These are phyloP conservation scores for Zosterops hypoxanthus DNA, from an alignment of 2,113 vertebrate genomes.

Conservation along the genomic window DNA sequence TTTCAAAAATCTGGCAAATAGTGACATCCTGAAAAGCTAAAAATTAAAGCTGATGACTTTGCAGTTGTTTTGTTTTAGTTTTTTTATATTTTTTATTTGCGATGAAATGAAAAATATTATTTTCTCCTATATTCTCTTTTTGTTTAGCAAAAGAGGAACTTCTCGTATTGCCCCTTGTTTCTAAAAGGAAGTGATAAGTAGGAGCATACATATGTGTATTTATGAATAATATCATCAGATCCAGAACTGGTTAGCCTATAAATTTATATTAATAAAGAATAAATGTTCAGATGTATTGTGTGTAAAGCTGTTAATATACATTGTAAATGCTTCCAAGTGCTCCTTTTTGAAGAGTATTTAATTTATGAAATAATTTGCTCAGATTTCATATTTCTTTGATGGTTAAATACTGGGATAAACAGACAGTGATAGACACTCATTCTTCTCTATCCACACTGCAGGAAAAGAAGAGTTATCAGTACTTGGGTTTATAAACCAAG, in stretches of 20 bases:
- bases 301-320: neutral
- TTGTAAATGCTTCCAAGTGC: neutral
- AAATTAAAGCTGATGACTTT: neutral
- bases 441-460: neutral
- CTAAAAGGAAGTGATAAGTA: neutral
- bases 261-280: neutral
- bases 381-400: neutral
- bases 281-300: neutral
- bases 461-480: neutral
- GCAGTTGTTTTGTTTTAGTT: neutral
- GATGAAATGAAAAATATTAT: neutral
- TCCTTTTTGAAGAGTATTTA: neutral
- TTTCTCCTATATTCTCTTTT: neutral
- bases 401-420: neutral
- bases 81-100: neutral
- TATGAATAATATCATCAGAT: neutral
- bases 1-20: neutral
- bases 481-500: neutral
- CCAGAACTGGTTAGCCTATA: neutral
- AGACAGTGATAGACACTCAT: neutral
- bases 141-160: neutral
- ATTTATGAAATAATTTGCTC: neutral
- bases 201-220: neutral
- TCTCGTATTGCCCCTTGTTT: neutral
- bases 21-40: neutral